These are phyloP conservation scores for Rana temporaria DNA, from an alignment of 2,113 vertebrate genomes.

Conservation along the genomic window DNA sequence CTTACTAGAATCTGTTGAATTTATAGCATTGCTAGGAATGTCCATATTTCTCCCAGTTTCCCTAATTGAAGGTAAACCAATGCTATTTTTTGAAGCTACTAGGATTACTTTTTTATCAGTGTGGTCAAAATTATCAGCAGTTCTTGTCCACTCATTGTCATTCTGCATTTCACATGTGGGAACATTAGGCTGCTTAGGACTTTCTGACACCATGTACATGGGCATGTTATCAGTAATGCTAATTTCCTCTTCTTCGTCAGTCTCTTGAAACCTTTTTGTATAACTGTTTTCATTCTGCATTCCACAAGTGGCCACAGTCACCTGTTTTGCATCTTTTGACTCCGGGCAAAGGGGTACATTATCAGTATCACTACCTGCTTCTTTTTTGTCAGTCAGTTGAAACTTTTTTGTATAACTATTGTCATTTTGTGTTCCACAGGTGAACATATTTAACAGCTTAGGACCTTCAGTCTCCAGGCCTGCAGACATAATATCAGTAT, in stretches of 20 bases:
- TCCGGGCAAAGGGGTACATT: not conserved
- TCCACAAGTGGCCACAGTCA: not conserved
- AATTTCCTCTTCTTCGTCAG: not conserved
- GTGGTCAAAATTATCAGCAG: not conserved
- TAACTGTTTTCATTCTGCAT: not conserved
- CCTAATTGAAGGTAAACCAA: not conserved
- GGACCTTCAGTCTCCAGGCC: not conserved
- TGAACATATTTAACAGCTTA: not conserved
- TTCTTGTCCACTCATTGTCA: not conserved
- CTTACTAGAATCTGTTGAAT: too few species aligned
- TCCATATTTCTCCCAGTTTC: not conserved
- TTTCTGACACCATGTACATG: not conserved
- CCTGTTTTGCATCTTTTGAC: not conserved
- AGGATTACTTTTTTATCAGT: not conserved
- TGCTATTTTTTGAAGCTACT: not conserved
- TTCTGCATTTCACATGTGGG: not conserved
- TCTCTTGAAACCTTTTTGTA: not conserved
- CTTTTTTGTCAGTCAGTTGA: not conserved
- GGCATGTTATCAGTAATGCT: not conserved
- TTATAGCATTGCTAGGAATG: not conserved
- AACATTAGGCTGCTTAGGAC: not conserved
- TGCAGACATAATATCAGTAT: not conserved
- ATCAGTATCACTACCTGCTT: not conserved
- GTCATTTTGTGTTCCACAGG: not conserved
- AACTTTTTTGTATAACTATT: not conserved